Evolutionary conservation across 2,888 invertebrate species (phyloP), one percentile per base, ranked within the genome.

Genomic region (Lamellibrachia satsuma): DNA sequence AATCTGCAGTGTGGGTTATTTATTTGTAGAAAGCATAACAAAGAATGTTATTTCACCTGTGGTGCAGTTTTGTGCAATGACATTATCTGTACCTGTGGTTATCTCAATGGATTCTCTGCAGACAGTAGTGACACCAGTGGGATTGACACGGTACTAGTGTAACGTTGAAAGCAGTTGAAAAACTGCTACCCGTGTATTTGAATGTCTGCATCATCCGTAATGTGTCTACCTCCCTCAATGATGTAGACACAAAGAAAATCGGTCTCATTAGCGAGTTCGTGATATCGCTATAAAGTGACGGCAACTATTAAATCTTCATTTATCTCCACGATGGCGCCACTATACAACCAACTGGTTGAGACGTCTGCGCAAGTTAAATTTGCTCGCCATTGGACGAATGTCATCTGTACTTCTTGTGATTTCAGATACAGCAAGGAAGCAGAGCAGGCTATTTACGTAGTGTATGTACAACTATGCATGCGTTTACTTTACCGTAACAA

Each of bases 221-320:
- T 22, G 75, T 75, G 75, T 75, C 75, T 75, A 22, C 75, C 75
- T 22, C 75, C 75, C 75, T 22, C 75, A 75, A 15, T 22, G 22
- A 75, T 15, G 75, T 75, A 22, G 15, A 6, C 75, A 75, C 75
- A 22, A 22, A 75, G 9, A 75, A 15, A 75, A 22, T 15, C 75
- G 75, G 75, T 75, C 75, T 75, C 75, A 75, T 75, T 75, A 75
- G 75, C 22, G 22, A 75, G 75, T 75, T 75, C 75, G 75, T 75
- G 15, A 75, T 75, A 75, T 22, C 22, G 75, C 75, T 22, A 15
- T 75, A 75, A 75, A 75, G 1, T 75, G 22, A 75, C 75, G 75
- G 15, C 22, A 75, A 22, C 39, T 39, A 39, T 39, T 39, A 39
- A 39, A 39, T 39, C 39, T 39, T 39, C 39, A n/a, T 75, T 22